Evolutionary conservation across 2,888 invertebrate species (phyloP), one percentile per base, ranked within the genome.

Genomic region (Agrilus cyanescens): DNA sequence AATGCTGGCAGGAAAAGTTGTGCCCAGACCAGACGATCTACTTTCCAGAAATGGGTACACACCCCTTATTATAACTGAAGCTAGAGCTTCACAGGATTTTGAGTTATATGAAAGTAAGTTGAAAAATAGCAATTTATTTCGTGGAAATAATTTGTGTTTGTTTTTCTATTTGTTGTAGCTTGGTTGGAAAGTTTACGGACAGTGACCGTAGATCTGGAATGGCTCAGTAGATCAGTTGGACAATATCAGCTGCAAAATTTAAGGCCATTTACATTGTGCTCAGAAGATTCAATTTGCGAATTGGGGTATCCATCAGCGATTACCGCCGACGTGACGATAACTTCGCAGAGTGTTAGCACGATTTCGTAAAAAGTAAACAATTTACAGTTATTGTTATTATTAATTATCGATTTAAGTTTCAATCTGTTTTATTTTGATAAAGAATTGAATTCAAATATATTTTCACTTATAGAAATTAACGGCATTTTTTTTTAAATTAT

Each of bases 141-240:
- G 25, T 4, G 2, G 2, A 25, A 25, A 4, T 8, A 25, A 25
- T 10, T 37, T 34, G 32, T 40, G 5, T 34, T 32, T 43, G 18
- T 41, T 25, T 43, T 33, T 51, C 46, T 47, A 18, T 31, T 48
- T 42, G 47, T 58, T 57, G 37, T 43, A 66, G 66, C 44, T n/a
- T 65, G 61, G 61, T 46, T 61, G 34, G 57, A 62, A 44, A 49
- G 39, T 33, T 57, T 58, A 33, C 56, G 57, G 51, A 55, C 60
- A 4, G 51, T 59, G 4, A 62, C 65, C 4, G 63, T 67, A 3
- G 65, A 67, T 43, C 47, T 66, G 8, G 63, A 66, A 50, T 67
- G 67, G 67, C 48, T 67, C 18, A 60, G 60, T 45, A 52, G 54
- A 42, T 62, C 61, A 3, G 58, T 67, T 4, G 62, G 62, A 1